Percentiles rank a stretch among this genome's conserved stretches.
Evolutionary conservation across 2,113 vertebrate genomes (phyloP).

Genomic region (Pedionomus torquatus): DNA sequence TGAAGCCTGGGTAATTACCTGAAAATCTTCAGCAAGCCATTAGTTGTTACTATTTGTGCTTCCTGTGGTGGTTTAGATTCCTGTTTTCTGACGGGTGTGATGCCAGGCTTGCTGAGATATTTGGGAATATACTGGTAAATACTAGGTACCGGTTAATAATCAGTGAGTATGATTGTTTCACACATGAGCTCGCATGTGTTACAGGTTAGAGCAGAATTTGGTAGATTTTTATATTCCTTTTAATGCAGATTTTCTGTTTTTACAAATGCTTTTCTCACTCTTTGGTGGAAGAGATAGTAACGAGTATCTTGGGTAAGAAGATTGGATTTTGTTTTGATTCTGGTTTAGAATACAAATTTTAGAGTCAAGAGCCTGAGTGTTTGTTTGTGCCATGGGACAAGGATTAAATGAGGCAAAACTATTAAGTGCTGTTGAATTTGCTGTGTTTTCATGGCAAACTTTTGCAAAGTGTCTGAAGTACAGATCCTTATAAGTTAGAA

Average conservation of each 20-base stretch:
- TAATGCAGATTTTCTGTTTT: neutral
- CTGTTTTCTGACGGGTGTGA: neutral
- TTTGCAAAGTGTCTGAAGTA: neutral
- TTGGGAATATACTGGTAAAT: neutral
- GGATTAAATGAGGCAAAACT: neutral
- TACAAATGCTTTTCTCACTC: neutral
- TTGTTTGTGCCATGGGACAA: neutral
- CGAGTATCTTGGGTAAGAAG: neutral
- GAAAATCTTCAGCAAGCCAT: neutral
- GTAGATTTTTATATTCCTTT: neutral
- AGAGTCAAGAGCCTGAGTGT: neutral
- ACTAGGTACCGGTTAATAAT: neutral
- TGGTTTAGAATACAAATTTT: neutral
- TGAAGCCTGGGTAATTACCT: slow-evolving; percentile 20
- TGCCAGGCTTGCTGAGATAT: neutral
- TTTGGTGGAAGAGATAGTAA: neutral
- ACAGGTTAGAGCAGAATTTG: neutral
- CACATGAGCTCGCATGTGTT: neutral
- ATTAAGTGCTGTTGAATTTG: neutral
- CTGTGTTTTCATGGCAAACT: neutral
- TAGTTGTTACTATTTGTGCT: neutral
- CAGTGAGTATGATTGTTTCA: neutral
- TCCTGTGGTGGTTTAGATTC: neutral
- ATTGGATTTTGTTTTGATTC: neutral
- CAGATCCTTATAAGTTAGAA: neutral